A percentile compares a stretch with the other conserved stretches of the same genome.
phyloP scores from a whole-genome alignment of 2,888 invertebrate species.

The Agrochola macilenta region DNA sequence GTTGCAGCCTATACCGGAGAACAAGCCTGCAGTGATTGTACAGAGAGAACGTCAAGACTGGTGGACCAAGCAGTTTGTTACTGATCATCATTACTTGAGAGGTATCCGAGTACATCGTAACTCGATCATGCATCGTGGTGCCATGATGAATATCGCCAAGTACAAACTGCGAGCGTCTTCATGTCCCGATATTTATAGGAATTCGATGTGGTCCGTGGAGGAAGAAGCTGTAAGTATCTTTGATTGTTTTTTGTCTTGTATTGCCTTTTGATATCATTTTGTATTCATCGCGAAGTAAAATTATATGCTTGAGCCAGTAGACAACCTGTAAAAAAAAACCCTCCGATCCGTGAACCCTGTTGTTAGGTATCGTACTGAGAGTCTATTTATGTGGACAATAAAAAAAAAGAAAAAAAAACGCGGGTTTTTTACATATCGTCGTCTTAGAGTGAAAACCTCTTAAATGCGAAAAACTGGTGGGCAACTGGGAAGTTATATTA shows the following conservation, averaged over 20 bases:
- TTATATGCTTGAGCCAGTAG: not conserved
- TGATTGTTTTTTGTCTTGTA: not conserved
- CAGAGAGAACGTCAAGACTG: slow-evolving; percentile 82
- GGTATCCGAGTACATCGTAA: slow-evolving; percentile 94
- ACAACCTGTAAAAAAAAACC: no score
- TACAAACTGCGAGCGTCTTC: slow-evolving; percentile 96
- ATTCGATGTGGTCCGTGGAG: slow-evolving; percentile 96
- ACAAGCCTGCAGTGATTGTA: slow-evolving; percentile 79
- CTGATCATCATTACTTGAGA: slow-evolving; percentile 93
- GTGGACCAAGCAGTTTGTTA: slow-evolving; percentile 89
- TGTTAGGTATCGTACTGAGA: no score
- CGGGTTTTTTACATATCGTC: no score
- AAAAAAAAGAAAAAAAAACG: no score
- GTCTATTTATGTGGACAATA: no score
- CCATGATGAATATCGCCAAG: slow-evolving; percentile 96
- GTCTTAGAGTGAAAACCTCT: no score
- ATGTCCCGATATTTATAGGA: slow-evolving; percentile 97
- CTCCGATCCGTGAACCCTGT: no score
- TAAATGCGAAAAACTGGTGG: no score
- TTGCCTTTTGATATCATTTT: not conserved
- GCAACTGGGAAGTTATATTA: no score
- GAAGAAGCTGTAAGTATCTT: slow-evolving; percentile 91
- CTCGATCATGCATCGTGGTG: slow-evolving; percentile 96
- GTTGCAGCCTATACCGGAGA: slow-evolving; percentile 86
- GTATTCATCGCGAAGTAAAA: not conserved